These are phyloP conservation scores for Vireo altiloquus DNA, from an alignment of 2,113 vertebrate species.

Conservation along the genomic window DNA sequence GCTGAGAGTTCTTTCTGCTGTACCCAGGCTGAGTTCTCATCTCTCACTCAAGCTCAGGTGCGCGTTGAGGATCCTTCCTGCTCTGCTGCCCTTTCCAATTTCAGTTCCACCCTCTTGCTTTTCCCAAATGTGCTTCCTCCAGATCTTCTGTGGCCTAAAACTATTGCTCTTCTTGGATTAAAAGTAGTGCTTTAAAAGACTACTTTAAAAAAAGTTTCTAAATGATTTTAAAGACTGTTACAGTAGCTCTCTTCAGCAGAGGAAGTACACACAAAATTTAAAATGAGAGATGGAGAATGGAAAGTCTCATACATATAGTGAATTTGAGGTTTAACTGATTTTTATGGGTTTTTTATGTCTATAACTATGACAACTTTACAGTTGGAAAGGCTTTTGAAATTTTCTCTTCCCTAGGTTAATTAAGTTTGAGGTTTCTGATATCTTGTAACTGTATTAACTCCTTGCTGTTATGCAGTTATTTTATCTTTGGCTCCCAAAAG, in stretches of 20 bases:
- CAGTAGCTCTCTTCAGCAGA: background rate
- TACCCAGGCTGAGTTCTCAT: background rate
- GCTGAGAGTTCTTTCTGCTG: background rate
- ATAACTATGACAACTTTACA: too few relatives aligned
- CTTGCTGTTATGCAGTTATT: background rate
- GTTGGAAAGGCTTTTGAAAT: background rate
- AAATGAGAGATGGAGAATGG: background rate
- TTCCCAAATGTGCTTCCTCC: background rate
- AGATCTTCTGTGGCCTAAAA: background rate
- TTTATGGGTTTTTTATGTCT: too few relatives aligned
- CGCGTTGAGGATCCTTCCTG: background rate
- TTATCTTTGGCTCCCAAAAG: background rate
- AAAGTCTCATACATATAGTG: background rate
- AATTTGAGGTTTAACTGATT: background rate
- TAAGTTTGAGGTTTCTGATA: background rate
- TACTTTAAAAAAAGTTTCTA: background rate
- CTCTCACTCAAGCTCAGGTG: background rate
- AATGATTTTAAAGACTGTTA: background rate
- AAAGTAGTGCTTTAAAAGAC: background rate
- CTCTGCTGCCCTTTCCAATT: background rate
- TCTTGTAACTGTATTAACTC: background rate
- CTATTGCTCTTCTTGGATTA: background rate
- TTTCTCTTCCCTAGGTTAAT: background rate
- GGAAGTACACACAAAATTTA: background rate
- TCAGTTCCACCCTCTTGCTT: background rate